Base-by-base conservation (phyloP, 2,797 vertebrate genomes). In the Geotrypetes seraphini region DNA sequence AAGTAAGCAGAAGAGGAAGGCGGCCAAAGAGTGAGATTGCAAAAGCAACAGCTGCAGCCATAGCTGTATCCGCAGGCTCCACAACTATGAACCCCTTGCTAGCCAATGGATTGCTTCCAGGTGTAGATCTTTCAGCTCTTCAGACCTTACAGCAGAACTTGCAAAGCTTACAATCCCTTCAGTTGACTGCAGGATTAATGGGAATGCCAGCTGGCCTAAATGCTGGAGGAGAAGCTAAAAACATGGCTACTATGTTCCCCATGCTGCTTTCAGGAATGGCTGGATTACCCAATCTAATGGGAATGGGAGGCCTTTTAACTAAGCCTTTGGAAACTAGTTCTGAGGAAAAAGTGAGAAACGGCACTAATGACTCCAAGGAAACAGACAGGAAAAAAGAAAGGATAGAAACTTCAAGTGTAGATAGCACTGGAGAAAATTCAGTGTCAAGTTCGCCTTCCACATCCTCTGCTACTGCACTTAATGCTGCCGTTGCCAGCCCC, bases 101-200 rank as follows among this genome's bases (percentile, higher is more conserved):
- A n/a, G 60, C 82, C 31, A 99, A 97, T 1, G 91, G 93, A 19
- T 53, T 99, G 43, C 83, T 97, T 5, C 77, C 89, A 1, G 87
- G 89, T 4, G 75, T 97, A 87, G 94, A 99, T 59, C 81, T 97
- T 27, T 63, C 70, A 29, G 76, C 88, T 47, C 84, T 97, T 19
- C 96, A 97, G 81, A 89, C 93, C 73, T 71, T 97, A 60, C 93
- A 96, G 68, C 93, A 96, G 36, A 96, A 97, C 75, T 84, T 98
- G 40, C 95, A 97, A 50, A 96, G 66, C 63, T 73, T 98, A 35
- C 95, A 97, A 70, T 96, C 90, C 1, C 75, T 97, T 64, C 96
- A 97, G 53, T 89, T 99, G 19, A 92, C 92, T 0, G 88, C 94
- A 0, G 91, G 93, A 31, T 53, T 99, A 50, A 93, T 99, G 85